phyloP scores from a whole-genome alignment of 2,888 invertebrate genomes.

The Cremastinae sp. region DNA sequence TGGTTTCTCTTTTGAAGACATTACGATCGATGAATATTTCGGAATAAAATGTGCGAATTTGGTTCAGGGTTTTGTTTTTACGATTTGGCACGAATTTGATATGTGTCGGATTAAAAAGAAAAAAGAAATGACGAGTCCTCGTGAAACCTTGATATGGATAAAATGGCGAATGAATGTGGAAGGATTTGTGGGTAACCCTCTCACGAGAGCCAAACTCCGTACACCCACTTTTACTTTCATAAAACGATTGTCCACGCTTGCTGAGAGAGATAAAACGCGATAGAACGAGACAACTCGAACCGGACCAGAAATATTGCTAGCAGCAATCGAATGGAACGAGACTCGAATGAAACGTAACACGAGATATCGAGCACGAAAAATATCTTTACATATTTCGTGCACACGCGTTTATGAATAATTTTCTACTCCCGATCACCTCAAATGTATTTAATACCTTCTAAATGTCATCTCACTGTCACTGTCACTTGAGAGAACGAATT shows the following conservation, averaged over 20 bases:
- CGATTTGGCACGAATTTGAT: too few species aligned
- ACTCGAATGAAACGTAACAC: neutral
- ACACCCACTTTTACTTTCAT: conserved; percentile 73
- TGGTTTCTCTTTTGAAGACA: too few species aligned
- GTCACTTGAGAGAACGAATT: too few species aligned
- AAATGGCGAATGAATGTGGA: conserved; percentile 12
- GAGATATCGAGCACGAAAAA: conserved; percentile 2
- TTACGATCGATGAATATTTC: too few species aligned
- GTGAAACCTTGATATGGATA: neutral
- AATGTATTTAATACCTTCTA: too few species aligned
- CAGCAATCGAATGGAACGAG: conserved; percentile 40
- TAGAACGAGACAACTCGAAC: conserved; percentile 45
- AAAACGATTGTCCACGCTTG: conserved; percentile 65
- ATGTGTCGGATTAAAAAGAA: too few species aligned
- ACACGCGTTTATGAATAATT: neutral
- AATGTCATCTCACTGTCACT: too few species aligned
- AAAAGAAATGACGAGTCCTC: too few species aligned
- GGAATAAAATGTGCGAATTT: too few species aligned
- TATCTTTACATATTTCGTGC: neutral
- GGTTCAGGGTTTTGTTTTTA: too few species aligned
- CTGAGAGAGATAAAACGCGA: conserved; percentile 48
- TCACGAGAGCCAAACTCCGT: conserved; percentile 56
- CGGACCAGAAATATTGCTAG: conserved; percentile 44
- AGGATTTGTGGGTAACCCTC: conserved; percentile 29
- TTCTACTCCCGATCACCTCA: too few species aligned